phyloP scores from a whole-genome alignment of 2,888 invertebrate species.

The Netelia melanura region DNA sequence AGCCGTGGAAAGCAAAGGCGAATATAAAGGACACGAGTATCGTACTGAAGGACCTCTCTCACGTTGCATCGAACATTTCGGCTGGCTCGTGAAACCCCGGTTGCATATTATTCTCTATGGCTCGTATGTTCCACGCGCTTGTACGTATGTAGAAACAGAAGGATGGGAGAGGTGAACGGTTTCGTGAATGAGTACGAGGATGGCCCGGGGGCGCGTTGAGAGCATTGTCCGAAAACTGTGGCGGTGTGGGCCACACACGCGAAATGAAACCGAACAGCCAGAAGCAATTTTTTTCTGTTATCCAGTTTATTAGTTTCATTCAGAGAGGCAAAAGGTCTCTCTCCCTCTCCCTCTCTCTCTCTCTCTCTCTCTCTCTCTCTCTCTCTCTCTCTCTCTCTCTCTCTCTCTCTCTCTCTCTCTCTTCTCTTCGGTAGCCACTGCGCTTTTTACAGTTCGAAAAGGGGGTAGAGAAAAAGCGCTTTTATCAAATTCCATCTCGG shows the following conservation, averaged over 20 bases:
- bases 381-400: conserved; percentile 26
- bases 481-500: conserved; percentile 58
- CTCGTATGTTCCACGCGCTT: not conserved
- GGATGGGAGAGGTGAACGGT: conserved; percentile 56
- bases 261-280: conserved; percentile 80
- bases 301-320: conserved; percentile 81
- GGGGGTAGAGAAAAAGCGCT: conserved; percentile 50
- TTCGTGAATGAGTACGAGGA: conserved; percentile 50
- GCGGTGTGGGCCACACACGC: conserved; percentile 66
- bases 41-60: conserved; percentile 3
- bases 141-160: conserved; percentile 31
- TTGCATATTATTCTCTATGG: conserved; percentile 61
- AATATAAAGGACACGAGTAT: conserved; percentile 44
- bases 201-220: conserved; percentile 61
- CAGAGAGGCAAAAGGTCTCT: conserved; percentile 68
- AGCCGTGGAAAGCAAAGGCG: conserved; percentile 50
- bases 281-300: conserved; percentile 81
- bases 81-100: conserved; percentile 36
- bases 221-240: conserved; percentile 69
- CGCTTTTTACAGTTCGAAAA: conserved; percentile 45
- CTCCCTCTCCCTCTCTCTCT: conserved; percentile 14
- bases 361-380: too few relatives aligned
- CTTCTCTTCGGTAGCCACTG: conserved; percentile 21
- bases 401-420: too few relatives aligned
- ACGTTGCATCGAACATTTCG: conserved; percentile 63